Conservation (phyloP, 2,888 invertebrate genomes). For the Glyphotaelius pellucidus region DNA sequence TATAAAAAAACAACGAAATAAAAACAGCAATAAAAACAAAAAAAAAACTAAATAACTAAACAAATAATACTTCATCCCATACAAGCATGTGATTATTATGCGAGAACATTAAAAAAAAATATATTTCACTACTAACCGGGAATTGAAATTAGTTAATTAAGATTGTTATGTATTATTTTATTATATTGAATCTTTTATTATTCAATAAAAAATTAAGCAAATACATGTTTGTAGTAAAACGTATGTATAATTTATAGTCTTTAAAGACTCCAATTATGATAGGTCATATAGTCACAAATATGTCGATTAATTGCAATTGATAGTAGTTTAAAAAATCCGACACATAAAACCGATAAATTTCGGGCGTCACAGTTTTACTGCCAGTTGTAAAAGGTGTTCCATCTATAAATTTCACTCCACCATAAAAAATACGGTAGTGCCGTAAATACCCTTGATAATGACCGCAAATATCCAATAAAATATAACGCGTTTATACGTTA, state of each 20-base stretch:
- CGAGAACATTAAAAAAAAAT: no score
- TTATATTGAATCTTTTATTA: no score
- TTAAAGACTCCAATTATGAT: neutral
- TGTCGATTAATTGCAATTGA: conserved; percentile 55
- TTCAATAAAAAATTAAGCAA: no score
- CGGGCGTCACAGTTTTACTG: conserved; percentile 40
- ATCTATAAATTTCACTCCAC: conserved; percentile 27
- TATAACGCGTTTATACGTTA: conserved; percentile 52
- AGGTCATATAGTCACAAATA: neutral
- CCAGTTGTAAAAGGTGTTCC: conserved; percentile 43
- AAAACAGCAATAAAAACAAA: no score
- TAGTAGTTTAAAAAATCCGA: conserved; percentile 48
- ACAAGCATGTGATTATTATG: no score
- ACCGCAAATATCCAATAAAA: conserved; percentile 65
- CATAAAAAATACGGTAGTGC: conserved; percentile 55
- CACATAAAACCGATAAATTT: conserved; percentile 42
- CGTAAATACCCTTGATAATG: conserved; percentile 64
- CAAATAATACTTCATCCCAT: no score
- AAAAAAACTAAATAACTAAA: no score
- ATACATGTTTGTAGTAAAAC: no score
- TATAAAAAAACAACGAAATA: no score
- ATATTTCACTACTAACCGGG: no score
- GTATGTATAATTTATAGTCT: neutral
- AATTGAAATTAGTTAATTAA: no score
- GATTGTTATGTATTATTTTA: no score